A percentile compares a stretch with the other conserved stretches of the same genome.
These are phyloP conservation scores for Trichomycterus rosablanca DNA, from an alignment of 2,113 vertebrate species.

Conservation along the genomic window DNA sequence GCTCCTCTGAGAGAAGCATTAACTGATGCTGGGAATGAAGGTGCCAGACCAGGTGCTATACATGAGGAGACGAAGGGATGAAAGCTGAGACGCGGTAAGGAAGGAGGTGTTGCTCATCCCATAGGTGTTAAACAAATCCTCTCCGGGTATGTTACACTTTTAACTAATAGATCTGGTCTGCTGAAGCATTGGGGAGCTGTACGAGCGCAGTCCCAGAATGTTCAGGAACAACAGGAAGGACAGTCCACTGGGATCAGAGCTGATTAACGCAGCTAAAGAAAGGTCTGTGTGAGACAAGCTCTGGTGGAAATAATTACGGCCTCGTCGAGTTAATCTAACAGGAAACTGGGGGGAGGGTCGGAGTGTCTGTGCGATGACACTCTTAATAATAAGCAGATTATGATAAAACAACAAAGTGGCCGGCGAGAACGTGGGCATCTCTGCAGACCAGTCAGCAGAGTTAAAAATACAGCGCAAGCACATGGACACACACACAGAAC, in stretches of 20 bases:
- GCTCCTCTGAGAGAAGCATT: background rate
- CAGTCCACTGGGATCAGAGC: slow-evolving; percentile 31
- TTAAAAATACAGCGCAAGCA: slow-evolving; percentile 49
- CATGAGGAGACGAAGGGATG: background rate
- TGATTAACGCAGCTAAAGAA: slow-evolving; percentile 43
- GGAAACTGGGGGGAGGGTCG: slow-evolving; percentile 15
- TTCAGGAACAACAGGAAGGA: slow-evolving; percentile 21
- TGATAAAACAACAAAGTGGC: slow-evolving; percentile 57
- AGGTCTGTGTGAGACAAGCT: slow-evolving; percentile 27
- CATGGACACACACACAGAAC: slow-evolving; percentile 41
- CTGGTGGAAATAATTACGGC: slow-evolving; percentile 30
- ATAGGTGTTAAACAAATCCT: slow-evolving; percentile 17
- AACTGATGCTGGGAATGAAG: slow-evolving; percentile 4
- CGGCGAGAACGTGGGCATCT: slow-evolving; percentile 48
- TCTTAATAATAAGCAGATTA: slow-evolving; percentile 45
- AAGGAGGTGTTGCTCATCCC: background rate
- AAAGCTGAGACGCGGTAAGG: background rate
- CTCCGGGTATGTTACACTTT: slow-evolving; percentile 34
- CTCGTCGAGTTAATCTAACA: slow-evolving; percentile 22
- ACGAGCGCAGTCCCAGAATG: slow-evolving; percentile 27
- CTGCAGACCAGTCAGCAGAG: slow-evolving; percentile 62
- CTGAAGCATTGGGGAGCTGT: slow-evolving; percentile 16
- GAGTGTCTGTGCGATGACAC: slow-evolving; percentile 21
- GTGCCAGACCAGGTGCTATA: slow-evolving; percentile 18
- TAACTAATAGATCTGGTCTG: slow-evolving; percentile 50